phyloP scores from a whole-genome alignment of 2,797 vertebrate species.

The Rhabdophis nuchalis region DNA sequence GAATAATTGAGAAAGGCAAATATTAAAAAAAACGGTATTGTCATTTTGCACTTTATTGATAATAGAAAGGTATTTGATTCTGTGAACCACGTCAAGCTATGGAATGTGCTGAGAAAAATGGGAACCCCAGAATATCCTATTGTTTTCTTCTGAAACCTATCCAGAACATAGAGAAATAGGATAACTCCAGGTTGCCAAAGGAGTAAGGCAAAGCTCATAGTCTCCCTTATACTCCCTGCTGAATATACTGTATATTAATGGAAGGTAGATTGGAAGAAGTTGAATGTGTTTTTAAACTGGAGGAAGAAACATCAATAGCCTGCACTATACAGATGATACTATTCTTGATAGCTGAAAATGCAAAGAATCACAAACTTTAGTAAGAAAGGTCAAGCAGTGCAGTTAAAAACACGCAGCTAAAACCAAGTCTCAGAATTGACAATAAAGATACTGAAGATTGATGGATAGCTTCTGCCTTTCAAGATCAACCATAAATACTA shows the following conservation, averaged over 20 bases:
- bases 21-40: neutral
- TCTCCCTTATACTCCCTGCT: neutral
- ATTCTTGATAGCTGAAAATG: neutral
- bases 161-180: neutral
- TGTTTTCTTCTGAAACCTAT: neutral
- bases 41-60: neutral
- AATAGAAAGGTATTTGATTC: neutral
- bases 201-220: neutral
- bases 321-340: neutral
- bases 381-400: neutral
- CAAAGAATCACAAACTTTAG: neutral
- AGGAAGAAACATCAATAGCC: neutral
- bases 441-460: neutral
- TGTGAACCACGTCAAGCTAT: neutral
- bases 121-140: neutral
- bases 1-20: neutral
- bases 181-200: neutral
- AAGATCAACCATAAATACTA: neutral
- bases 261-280: neutral
- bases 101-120: neutral
- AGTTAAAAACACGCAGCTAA: neutral
- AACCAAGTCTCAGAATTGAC: neutral
- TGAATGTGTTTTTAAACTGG: neutral
- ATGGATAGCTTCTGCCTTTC: neutral
- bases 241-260: neutral